A percentile compares a stretch with the other conserved stretches of the same genome.
phyloP scores from a whole-genome alignment of 2,888 invertebrate species.

The Mellilla xanthometata region DNA sequence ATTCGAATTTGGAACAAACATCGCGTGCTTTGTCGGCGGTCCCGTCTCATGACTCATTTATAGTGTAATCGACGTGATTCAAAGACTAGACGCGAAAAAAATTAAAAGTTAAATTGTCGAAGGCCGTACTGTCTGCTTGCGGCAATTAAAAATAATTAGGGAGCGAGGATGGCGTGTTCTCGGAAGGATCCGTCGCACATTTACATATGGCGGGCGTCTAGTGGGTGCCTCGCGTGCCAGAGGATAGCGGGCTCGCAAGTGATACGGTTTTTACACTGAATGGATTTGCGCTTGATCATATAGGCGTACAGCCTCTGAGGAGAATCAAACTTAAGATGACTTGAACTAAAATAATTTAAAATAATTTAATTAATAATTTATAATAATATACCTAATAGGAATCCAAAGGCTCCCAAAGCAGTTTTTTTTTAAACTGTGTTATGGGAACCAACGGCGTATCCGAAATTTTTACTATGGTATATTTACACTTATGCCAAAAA shows the following conservation, averaged over 20 bases:
- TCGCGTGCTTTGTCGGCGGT: slow-evolving; percentile 53
- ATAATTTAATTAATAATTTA: too few species aligned
- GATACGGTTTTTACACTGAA: too few species aligned
- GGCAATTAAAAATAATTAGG: slow-evolving; percentile 83
- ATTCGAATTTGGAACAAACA: slow-evolving; percentile 42
- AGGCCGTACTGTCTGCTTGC: slow-evolving; percentile 70
- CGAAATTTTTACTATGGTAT: too few species aligned
- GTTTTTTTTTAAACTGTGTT: too few species aligned
- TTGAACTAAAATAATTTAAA: too few species aligned
- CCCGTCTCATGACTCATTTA: slow-evolving; percentile 56
- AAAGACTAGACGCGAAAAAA: slow-evolving; percentile 78
- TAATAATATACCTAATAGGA: too few species aligned
- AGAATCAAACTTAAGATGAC: too few species aligned
- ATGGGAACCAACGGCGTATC: too few species aligned
- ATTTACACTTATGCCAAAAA: too few species aligned
- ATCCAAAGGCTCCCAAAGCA: too few species aligned
- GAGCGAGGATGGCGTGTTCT: slow-evolving; percentile 73
- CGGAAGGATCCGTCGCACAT: slow-evolving; percentile 72
- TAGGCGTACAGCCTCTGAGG: too few species aligned
- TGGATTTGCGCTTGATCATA: too few species aligned
- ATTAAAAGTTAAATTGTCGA: slow-evolving; percentile 68
- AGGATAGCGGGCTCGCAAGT: slow-evolving; percentile 20
- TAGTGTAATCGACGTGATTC: slow-evolving; percentile 67
- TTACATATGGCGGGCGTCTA: slow-evolving; percentile 68
- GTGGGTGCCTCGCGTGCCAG: slow-evolving; percentile 27